These are phyloP conservation scores for Condylura cristata DNA, from an alignment of 2,113 vertebrate genomes.

Conservation along the genomic window DNA sequence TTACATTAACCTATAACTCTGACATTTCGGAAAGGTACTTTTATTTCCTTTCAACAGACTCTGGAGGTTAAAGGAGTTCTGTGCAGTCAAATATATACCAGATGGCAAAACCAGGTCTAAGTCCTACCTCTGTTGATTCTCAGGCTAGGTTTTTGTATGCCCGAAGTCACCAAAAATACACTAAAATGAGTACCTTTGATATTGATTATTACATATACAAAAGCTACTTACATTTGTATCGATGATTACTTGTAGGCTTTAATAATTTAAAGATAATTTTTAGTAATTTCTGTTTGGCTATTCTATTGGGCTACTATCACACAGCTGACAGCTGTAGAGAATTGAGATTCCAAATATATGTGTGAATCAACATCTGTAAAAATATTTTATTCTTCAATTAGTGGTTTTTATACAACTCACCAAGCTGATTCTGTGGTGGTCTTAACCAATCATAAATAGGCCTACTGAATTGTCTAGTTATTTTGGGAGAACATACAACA, in stretches of 20 bases:
- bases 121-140: neutral
- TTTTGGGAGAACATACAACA: neutral
- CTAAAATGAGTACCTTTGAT: neutral
- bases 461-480: conserved; percentile 9
- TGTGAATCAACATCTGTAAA: conserved; percentile 4
- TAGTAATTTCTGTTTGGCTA: neutral
- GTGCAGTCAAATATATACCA: neutral
- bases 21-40: neutral
- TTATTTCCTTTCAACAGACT: conserved; percentile 8
- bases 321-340: neutral
- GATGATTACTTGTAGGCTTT: conserved; percentile 15
- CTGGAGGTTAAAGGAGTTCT: neutral
- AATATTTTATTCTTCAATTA: conserved; percentile 39
- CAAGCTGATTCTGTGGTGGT: neutral
- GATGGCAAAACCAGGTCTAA: neutral
- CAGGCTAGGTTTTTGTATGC: neutral
- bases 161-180: neutral
- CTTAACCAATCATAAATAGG: conserved; percentile 40
- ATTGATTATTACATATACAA: neutral
- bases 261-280: neutral
- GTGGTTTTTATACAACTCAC: conserved; percentile 49
- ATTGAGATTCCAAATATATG: conserved; percentile 5
- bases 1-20: conserved; percentile 18
- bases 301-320: neutral
- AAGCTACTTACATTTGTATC: neutral